A percentile compares a stretch with the other conserved stretches of the same genome.
Conservation (phyloP, 2,888 invertebrate genomes). For the Marronus borbonicus region DNA sequence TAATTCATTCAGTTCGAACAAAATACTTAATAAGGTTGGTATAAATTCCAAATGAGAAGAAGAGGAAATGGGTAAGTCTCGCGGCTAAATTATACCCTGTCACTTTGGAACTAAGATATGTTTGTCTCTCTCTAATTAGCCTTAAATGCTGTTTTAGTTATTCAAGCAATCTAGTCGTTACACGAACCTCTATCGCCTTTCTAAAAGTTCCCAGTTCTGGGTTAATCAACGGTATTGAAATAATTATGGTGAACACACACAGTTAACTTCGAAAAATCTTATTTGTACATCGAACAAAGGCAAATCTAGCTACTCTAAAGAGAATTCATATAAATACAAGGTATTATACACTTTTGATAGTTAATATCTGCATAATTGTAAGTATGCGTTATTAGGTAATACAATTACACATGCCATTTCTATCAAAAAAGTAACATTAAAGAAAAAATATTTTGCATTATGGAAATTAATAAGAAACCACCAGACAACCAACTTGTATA, state of each 20-base stretch:
- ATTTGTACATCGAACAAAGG: neutral
- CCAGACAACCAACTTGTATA: too few relatives aligned
- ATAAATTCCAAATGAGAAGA: conserved; percentile 56
- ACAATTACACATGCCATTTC: neutral
- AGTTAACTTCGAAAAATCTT: neutral
- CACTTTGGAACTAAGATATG: conserved; percentile 55
- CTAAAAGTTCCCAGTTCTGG: conserved; percentile 55
- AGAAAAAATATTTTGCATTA: neutral
- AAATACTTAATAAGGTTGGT: conserved; percentile 60
- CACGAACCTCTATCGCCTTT: conserved; percentile 57
- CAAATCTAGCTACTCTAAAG: neutral
- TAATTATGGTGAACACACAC: conserved; percentile 53
- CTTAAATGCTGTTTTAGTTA: conserved; percentile 57
- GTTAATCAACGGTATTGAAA: conserved; percentile 57
- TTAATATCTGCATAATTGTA: neutral
- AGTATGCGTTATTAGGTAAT: neutral
- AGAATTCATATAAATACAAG: neutral
- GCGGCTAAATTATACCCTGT: conserved; percentile 63
- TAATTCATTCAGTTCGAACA: conserved; percentile 60
- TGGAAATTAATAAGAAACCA: neutral
- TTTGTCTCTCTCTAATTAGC: conserved; percentile 59
- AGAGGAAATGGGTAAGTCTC: conserved; percentile 54
- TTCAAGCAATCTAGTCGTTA: conserved; percentile 56
- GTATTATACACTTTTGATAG: neutral
- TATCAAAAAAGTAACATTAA: neutral